Conservation (phyloP, 2,888 invertebrate genomes). For the Saturnia japonica region DNA sequence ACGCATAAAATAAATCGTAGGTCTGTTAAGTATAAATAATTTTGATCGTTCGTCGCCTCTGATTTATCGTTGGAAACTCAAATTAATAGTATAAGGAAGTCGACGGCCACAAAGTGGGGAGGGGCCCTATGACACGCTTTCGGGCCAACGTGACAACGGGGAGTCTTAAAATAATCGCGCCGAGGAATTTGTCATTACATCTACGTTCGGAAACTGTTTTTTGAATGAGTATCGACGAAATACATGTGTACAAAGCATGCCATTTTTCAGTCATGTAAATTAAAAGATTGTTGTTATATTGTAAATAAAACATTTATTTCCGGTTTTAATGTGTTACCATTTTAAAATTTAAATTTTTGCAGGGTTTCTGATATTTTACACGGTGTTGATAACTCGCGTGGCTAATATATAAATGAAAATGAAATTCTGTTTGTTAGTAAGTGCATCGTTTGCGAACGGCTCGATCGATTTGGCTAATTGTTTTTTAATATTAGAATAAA, state of each 20-base stretch:
- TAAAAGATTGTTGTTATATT: not conserved
- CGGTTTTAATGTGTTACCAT: not conserved
- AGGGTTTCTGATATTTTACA: not conserved
- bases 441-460: no score
- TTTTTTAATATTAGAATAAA: no score
- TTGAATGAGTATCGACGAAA: not conserved
- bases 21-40: conserved; percentile 58
- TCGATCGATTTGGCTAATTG: no score
- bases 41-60: conserved; percentile 53
- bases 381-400: not conserved
- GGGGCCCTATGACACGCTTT: conserved; percentile 39
- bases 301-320: not conserved
- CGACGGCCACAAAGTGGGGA: conserved; percentile 36
- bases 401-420: no score
- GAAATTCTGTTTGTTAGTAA: no score
- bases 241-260: not conserved
- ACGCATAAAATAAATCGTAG: conserved; percentile 55
- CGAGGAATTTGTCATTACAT: conserved; percentile 7
- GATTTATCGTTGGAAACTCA: conserved; percentile 56
- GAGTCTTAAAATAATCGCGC: conserved; percentile 48
- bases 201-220: not conserved
- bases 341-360: not conserved
- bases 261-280: not conserved
- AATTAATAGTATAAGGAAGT: conserved; percentile 69
- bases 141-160: conserved; percentile 36